Evolutionary conservation across 2,888 invertebrate genomes (phyloP).

Genomic region (Euplagia quadripunctaria): DNA sequence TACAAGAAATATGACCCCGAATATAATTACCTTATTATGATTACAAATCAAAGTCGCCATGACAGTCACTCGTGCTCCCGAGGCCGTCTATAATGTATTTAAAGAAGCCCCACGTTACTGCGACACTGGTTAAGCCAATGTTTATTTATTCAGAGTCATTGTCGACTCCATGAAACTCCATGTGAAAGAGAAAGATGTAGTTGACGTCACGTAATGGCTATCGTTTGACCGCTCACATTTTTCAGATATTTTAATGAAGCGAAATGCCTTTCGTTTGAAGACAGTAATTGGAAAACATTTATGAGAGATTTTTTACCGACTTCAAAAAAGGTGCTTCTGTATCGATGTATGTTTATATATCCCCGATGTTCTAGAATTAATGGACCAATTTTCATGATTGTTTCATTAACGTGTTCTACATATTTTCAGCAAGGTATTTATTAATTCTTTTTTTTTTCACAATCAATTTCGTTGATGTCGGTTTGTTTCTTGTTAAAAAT

Average conservation of each 20-base stretch:
- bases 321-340: too few species aligned
- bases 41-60: constrained; percentile 53
- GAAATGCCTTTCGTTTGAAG: neutral
- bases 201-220: constrained; percentile 1
- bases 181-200: constrained; percentile 6
- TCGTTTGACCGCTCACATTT: neutral
- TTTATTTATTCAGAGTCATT: constrained; percentile 48
- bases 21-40: constrained; percentile 8
- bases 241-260: neutral
- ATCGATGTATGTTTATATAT: too few species aligned
- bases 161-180: neutral
- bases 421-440: too few species aligned
- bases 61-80: constrained; percentile 56
- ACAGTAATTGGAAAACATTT: neutral
- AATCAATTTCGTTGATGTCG: too few species aligned
- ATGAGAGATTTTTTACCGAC: neutral
- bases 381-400: too few species aligned
- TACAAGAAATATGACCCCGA: too few species aligned
- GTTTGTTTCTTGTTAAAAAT: too few species aligned
- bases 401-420: too few species aligned
- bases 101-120: constrained; percentile 64
- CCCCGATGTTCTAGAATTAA: too few species aligned
- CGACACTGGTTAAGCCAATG: constrained; percentile 53
- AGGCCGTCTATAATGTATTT: constrained; percentile 68
- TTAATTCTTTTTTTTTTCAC: too few species aligned